phyloP scores from a whole-genome alignment of 2,888 invertebrate species.

The Formica aserva region DNA sequence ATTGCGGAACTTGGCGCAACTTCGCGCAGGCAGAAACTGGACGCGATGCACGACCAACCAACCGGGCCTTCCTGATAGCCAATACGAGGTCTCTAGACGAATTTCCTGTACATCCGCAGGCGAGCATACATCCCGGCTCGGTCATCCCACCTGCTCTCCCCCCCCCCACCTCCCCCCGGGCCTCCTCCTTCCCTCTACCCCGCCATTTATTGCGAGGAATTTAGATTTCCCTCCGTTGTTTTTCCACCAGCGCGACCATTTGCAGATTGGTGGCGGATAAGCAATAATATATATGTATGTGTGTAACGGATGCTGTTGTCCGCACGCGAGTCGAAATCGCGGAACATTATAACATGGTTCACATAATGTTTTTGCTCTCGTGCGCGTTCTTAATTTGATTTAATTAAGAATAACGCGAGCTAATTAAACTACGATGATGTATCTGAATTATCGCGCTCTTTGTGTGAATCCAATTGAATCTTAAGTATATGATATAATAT shows the following conservation, averaged over 20 bases:
- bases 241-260: constrained; percentile 48
- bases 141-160: not conserved
- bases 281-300: constrained; percentile 37
- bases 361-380: not conserved
- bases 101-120: constrained; percentile 54
- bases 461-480: not conserved
- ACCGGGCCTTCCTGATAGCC: constrained; percentile 72
- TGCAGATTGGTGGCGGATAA: constrained; percentile 53
- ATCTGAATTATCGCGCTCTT: not conserved
- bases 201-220: constrained; percentile 49
- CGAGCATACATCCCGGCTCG: constrained; percentile 42
- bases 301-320: constrained; percentile 35
- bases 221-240: constrained; percentile 54
- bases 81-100: constrained; percentile 72
- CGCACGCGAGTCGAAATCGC: constrained; percentile 34
- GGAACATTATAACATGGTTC: not conserved
- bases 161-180: not conserved
- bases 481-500: not conserved
- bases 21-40: constrained; percentile 64
- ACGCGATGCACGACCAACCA: constrained; percentile 59
- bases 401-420: not conserved
- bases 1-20: constrained; percentile 73
- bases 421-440: constrained; percentile 8
- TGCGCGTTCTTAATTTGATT: constrained; percentile 20
- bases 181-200: not conserved